phyloP scores from a whole-genome alignment of 2,888 invertebrate genomes.

The Suillia variegata region DNA sequence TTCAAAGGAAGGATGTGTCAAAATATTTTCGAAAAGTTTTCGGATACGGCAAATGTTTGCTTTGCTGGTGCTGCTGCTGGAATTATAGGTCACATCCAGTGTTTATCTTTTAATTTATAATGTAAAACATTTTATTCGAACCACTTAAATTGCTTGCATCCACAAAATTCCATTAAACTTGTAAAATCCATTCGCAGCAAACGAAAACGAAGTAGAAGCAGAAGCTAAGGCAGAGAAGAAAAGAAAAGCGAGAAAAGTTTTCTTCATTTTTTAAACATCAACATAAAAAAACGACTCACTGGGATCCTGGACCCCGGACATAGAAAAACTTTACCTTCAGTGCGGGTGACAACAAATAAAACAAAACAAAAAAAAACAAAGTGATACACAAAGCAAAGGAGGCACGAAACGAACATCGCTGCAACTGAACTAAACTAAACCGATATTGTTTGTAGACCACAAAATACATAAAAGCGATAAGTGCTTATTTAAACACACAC shows the following conservation, averaged over 20 bases:
- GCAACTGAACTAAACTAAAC: not conserved
- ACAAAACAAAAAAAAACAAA: too few species aligned
- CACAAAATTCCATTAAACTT: conserved; percentile 5
- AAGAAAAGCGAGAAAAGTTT: not conserved
- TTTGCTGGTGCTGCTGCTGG: not conserved
- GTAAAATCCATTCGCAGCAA: not conserved
- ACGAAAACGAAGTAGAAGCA: not conserved
- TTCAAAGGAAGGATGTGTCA: too few species aligned
- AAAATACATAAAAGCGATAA: too few species aligned
- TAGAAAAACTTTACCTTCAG: too few species aligned
- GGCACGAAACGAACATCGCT: not conserved
- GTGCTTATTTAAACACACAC: not conserved
- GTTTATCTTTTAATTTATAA: conserved; percentile 4
- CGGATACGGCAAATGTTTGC: not conserved
- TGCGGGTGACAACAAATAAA: too few species aligned
- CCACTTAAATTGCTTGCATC: conserved; percentile 2
- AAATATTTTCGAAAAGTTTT: too few species aligned
- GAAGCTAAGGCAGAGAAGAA: not conserved
- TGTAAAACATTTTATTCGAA: conserved; percentile 1
- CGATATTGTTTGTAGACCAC: too few species aligned
- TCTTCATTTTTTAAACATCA: too few species aligned
- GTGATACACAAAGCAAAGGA: too few species aligned
- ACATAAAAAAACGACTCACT: too few species aligned
- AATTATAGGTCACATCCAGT: not conserved
- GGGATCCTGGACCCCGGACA: too few species aligned